Conservation (phyloP, 2,888 invertebrate species). For the Melieria omissa region DNA sequence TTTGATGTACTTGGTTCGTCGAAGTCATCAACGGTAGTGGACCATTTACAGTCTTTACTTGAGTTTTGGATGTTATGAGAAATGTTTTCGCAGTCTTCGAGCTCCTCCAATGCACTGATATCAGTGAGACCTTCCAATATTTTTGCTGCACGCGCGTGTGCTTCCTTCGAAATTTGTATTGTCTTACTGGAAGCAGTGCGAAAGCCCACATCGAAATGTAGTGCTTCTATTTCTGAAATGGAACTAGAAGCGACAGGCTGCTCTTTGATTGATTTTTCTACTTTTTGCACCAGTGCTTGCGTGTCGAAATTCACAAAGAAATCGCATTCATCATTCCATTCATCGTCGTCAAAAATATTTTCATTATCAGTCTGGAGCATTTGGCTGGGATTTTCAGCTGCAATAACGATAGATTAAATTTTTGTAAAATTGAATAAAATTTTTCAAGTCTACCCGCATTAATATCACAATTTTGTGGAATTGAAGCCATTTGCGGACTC, state of each 20-base stretch:
- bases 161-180: conserved; percentile 42
- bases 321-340: conserved; percentile 46
- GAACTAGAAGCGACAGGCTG: conserved; percentile 1
- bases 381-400: no score
- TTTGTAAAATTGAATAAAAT: no score
- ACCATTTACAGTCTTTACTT: conserved; percentile 1
- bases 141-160: conserved; percentile 32
- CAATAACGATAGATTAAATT: no score
- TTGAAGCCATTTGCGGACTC: no score
- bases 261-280: neutral
- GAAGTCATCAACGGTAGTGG: neutral
- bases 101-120: neutral
- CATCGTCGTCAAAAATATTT: conserved; percentile 33
- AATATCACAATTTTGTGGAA: no score
- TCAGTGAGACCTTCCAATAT: conserved; percentile 27
- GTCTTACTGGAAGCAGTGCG: conserved; percentile 45
- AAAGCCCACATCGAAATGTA: conserved; percentile 28
- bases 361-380: no score
- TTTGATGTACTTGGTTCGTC: neutral
- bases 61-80: neutral
- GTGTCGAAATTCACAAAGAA: conserved; percentile 44
- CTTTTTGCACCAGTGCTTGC: conserved; percentile 17
- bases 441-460: no score
- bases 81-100: no score
- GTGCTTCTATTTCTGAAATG: conserved; percentile 6